Percentiles rank a stretch among this genome's conserved stretches.
These are phyloP conservation scores for Podargus strigoides DNA, from an alignment of 2,797 vertebrate species.

Conservation along the genomic window DNA sequence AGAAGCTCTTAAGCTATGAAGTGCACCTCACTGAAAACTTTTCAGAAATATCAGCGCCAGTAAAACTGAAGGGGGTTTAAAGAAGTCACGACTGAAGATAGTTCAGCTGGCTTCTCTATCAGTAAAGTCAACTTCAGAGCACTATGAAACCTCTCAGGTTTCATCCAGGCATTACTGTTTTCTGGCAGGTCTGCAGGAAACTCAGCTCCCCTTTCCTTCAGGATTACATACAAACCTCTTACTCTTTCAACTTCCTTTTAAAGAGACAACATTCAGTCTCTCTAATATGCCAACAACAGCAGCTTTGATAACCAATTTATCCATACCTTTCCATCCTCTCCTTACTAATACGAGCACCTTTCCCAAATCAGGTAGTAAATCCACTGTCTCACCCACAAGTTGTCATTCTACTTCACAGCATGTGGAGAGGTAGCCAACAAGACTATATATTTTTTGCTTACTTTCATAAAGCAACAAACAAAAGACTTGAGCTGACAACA, in stretches of 20 bases:
- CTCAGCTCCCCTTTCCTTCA: background rate
- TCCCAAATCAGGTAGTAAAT: background rate
- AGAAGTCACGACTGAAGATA: background rate
- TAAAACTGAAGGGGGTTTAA: background rate
- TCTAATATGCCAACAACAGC: background rate
- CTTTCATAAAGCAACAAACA: background rate
- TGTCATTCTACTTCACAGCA: background rate
- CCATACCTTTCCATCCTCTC: accelerated
- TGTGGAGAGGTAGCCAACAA: background rate
- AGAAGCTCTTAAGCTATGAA: background rate
- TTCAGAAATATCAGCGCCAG: background rate
- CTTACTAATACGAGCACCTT: background rate
- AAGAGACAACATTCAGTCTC: background rate
- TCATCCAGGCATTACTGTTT: background rate
- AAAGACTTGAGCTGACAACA: background rate
- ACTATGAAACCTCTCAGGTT: background rate
- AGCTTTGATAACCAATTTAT: background rate
- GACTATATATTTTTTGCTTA: background rate
- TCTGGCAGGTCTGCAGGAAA: background rate
- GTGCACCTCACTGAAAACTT: background rate
- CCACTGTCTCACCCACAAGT: background rate
- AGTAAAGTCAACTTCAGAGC: background rate
- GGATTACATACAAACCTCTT: background rate
- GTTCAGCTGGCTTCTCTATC: background rate
- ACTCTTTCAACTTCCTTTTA: background rate